Base-by-base conservation (phyloP, 2,797 vertebrate species). In the Gymnocypris eckloni region DNA sequence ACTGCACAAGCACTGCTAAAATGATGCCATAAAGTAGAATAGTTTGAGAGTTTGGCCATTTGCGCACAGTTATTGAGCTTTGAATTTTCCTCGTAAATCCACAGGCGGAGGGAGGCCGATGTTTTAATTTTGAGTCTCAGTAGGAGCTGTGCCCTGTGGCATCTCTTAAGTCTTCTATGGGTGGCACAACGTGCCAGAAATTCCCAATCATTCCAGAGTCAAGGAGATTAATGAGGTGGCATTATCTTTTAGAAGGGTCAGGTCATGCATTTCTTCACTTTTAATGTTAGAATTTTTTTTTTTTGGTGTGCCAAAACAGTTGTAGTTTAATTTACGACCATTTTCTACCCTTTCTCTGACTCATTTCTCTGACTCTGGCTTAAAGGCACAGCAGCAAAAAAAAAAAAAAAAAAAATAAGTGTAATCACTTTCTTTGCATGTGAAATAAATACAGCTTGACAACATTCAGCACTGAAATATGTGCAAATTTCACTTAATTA, bases 71-170 rank as follows among this genome's bases (percentile, higher is more conserved):
- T 66, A 75, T 48, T 48, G 56, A 83, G 81, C 81, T 83, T 64
- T 64, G 41, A 75, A 83, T 45, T 59, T 45, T 45, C 39, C 81
- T 43, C 54, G 13, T 64, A 61, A 75, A 83, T 83, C 41, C 25
- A 22, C 52, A 64, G 71, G 20, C 71, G 18, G 79, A 67, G 61
- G 39, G 81, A 73, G 81, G 69, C 39, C 41, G 12, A 70, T 71
- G 71, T 61, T 75, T 83, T 83, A 75, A 83, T 83, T 83, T 81
- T 71, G 54, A 64, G 41, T 61, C 81, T 73, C 81, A 59, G 28
- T 56, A 82, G 67, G 69, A 82, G 81, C 54, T 37, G 54, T 64
- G 25, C 70, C 70, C 70, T 37, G 73, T 67, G 59, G 73, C 61
- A 54, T 84, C 61, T 11, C 48, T 69, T 78, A 43, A 84, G 82